phyloP scores from a whole-genome alignment of 53 echinoderm and acorn worm genomes.

The Antedon mediterranea region DNA sequence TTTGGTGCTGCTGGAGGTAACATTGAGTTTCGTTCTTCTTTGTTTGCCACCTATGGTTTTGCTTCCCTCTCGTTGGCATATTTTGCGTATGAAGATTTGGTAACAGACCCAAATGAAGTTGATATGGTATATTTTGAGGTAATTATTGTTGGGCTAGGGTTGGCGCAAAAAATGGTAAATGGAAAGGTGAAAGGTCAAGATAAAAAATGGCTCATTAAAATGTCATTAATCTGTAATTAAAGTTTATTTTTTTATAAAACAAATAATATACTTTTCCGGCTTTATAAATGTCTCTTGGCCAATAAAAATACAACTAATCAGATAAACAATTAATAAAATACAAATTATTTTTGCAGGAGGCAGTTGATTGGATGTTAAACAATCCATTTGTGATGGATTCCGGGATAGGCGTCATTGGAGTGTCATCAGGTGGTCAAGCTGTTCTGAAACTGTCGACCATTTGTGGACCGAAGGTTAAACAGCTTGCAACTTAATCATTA shows the following conservation, averaged over 20 bases:
- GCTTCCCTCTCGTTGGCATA: slow-evolving; percentile 28
- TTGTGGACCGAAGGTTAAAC: neutral
- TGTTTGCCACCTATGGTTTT: slow-evolving; percentile 36
- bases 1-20: slow-evolving; percentile 21
- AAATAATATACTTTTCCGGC: too few species aligned
- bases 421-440: slow-evolving; percentile 20
- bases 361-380: slow-evolving; percentile 24
- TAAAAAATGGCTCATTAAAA: too few species aligned
- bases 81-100: slow-evolving; percentile 16
- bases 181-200: too few species aligned
- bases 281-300: too few species aligned
- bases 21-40: slow-evolving; percentile 28
- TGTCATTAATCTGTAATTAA: too few species aligned
- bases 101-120: neutral
- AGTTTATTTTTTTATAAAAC: too few species aligned
- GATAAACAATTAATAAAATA: too few species aligned
- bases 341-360: slow-evolving; percentile 12
- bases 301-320: too few species aligned
- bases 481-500: too few species aligned
- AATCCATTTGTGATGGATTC: slow-evolving; percentile 22
- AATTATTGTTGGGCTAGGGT: too few species aligned
- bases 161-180: too few species aligned
- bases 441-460: neutral
- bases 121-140: slow-evolving; percentile 37
- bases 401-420: slow-evolving; percentile 20